Base-by-base conservation (phyloP, 2,888 invertebrate species). In the Cosmia trapezina region DNA sequence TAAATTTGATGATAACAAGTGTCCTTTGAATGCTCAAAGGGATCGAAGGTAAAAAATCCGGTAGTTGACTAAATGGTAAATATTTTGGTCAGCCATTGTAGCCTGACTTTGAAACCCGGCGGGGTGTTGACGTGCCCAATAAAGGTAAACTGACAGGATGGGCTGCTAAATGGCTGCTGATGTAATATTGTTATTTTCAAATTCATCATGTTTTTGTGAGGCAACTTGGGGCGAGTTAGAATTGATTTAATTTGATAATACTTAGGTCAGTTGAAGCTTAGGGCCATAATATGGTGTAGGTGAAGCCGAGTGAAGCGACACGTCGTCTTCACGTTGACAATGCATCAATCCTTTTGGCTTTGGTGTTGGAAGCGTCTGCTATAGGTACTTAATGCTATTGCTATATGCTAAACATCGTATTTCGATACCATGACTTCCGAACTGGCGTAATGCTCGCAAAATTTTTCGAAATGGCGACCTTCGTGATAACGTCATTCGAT, bases 1-100 rank as follows among this genome's bases (percentile, higher is more conserved):
- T 88, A 88, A 89, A 89, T 89, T 76, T 83, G 80, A 85, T 86
- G 64, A 61, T 67, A 68, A 83, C 87, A 87, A 90, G 88, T 87
- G 87, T 66, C 64, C 54, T 64, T 73, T 63, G 47, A 47, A 76
- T 61, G 57, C 49, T 68, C 64, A 66, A 76, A 76, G 67, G 70
- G 51, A 67, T 69, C 53, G 33, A 73, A 83, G 74, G 78, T 73
- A 71, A 68, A 61, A 74, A 53, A 47, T 60, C 69, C 73, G 57
- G 87, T 80, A 89, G 91, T 88, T 83, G 60, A 73, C 84, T 88
- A 84, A 88, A 89, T 87, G 67, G 93, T 94, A 93, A 94, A 94
- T 94, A 94, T 94, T 94, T 94, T 94, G 94, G 94, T 92, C 83
- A 74, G 65, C 78, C 71, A 88, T 93, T 93, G 92, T 92, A 66